Evolutionary conservation across 2,888 invertebrate genomes (phyloP).

Genomic region (Sphecodes monilicornis): DNA sequence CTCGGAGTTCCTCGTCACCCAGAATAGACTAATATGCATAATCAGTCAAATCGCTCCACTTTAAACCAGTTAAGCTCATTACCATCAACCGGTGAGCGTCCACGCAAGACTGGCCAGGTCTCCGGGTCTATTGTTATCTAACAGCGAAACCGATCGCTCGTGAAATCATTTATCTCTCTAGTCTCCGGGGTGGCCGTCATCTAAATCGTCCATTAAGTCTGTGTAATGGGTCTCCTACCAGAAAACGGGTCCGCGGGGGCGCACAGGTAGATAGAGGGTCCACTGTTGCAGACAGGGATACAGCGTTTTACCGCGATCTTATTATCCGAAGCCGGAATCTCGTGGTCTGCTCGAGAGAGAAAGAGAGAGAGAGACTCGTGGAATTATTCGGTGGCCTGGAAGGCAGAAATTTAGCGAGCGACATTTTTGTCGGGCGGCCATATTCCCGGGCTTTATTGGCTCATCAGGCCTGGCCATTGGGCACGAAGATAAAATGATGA

Average conservation of each 20-base stretch:
- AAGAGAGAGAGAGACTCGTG: conserved; percentile 6
- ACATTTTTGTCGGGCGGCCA: conserved; percentile 62
- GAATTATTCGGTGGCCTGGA: conserved; percentile 62
- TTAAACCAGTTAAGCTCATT: conserved; percentile 15
- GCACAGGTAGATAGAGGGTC: not conserved
- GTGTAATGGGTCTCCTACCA: conserved; percentile 44
- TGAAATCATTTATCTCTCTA: conserved; percentile 14
- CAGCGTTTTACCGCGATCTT: conserved; percentile 28
- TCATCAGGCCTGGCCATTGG: conserved; percentile 59
- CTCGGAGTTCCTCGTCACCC: not conserved
- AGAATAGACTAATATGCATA: conserved; percentile 11
- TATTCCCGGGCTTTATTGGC: conserved; percentile 66
- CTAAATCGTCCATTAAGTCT: conserved; percentile 45
- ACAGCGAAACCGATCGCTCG: conserved; percentile 10
- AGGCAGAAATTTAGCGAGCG: conserved; percentile 57
- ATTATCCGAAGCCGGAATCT: conserved; percentile 53
- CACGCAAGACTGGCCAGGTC: not conserved
- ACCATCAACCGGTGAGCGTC: not conserved
- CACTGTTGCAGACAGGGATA: not conserved
- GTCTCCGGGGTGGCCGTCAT: conserved; percentile 9
- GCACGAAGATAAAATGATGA: conserved; percentile 67
- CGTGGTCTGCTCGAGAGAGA: not conserved
- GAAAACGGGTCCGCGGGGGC: conserved; percentile 39
- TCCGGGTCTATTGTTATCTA: conserved; percentile 3
- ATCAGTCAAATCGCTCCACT: conserved; percentile 3